Conservation (phyloP, 2,797 vertebrate genomes). For the Mormyrops boulengeri region DNA sequence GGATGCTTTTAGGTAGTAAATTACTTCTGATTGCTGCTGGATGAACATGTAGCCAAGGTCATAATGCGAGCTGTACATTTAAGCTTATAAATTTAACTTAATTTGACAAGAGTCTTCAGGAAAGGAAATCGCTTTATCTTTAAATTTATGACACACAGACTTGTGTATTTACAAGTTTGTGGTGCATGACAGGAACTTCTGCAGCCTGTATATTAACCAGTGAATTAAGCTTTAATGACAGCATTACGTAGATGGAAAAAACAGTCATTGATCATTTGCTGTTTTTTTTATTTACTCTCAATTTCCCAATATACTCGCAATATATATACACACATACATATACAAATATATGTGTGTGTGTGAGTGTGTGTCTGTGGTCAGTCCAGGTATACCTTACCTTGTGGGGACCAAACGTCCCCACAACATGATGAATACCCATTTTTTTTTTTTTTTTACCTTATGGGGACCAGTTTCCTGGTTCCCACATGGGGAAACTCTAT, state of each 20-base stretch:
- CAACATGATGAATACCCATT: too few species aligned
- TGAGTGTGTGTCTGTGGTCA: not conserved
- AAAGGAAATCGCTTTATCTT: conserved; percentile 36
- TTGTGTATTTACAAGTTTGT: conserved; percentile 45
- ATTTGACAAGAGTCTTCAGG: conserved; percentile 34
- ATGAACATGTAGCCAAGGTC: conserved; percentile 39
- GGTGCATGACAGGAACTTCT: conserved; percentile 46
- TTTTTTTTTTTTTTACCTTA: too few species aligned
- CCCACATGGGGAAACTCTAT: too few species aligned
- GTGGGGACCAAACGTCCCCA: too few species aligned
- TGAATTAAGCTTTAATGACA: conserved; percentile 50
- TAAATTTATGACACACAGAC: conserved; percentile 42
- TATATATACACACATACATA: too few species aligned
- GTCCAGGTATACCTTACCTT: too few species aligned
- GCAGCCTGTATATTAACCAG: conserved; percentile 46
- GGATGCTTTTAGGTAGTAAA: conserved; percentile 24
- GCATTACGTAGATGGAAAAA: conserved; percentile 40
- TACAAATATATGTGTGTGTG: not conserved
- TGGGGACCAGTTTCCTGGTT: too few species aligned
- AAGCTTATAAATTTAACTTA: conserved; percentile 40
- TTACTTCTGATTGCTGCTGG: conserved; percentile 35
- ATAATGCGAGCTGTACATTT: conserved; percentile 35
- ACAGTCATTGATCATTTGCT: conserved; percentile 43
- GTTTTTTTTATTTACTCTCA: conserved; percentile 17
- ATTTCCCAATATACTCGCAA: not conserved